phyloP scores from a whole-genome alignment of 2,888 invertebrate genomes.

The Drosophila rubida region DNA sequence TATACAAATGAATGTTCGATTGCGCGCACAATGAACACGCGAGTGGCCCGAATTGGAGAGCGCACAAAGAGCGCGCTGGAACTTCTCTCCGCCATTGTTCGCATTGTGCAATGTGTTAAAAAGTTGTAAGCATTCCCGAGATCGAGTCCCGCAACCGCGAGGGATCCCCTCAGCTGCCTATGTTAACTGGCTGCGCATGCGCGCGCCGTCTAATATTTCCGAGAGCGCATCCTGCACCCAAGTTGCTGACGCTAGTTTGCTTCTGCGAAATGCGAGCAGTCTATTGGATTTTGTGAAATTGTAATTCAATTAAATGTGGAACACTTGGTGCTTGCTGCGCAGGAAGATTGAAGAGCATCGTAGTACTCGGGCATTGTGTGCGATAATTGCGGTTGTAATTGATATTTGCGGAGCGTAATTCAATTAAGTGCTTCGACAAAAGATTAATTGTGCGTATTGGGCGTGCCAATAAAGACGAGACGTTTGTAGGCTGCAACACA shows the following conservation, averaged over 20 bases:
- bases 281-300: constrained; percentile 61
- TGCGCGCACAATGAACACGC: constrained; percentile 69
- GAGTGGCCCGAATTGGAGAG: constrained; percentile 59
- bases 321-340: constrained; percentile 51
- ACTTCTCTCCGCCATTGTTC: constrained; percentile 50
- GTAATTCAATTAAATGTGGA: constrained; percentile 75
- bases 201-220: constrained; percentile 69
- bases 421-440: constrained; percentile 73
- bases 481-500: constrained; percentile 60
- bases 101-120: constrained; percentile 75
- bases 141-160: too few relatives aligned
- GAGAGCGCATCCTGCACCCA: constrained; percentile 67
- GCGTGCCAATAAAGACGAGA: constrained; percentile 22
- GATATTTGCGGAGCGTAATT: constrained; percentile 68
- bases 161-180: constrained; percentile 6
- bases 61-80: constrained; percentile 45
- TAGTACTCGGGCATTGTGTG: constrained; percentile 41
- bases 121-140: constrained; percentile 69
- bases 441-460: constrained; percentile 69
- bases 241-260: constrained; percentile 18
- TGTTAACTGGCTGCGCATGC: constrained; percentile 47
- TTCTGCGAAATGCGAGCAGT: constrained; percentile 32
- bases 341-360: neutral
- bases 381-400: constrained; percentile 74
- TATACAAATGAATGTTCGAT: neutral